Evolutionary conservation across 2,888 invertebrate species (phyloP), one percentile per base, ranked within the genome.

Genomic region (Corythucha ciliata): DNA sequence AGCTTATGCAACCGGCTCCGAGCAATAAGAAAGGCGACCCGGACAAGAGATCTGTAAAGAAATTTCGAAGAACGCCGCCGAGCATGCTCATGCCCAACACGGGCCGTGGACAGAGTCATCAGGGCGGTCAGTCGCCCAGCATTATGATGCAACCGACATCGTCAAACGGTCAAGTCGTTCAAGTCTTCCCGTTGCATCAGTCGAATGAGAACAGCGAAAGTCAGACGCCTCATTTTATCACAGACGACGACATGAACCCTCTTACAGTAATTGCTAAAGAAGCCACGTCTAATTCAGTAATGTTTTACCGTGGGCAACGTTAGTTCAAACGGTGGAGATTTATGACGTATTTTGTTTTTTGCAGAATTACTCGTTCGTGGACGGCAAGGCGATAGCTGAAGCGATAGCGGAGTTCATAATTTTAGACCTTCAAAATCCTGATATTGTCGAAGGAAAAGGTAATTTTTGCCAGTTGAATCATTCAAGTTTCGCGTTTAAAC

Each of bases 371-470:
- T 42, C 57, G 10, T 44, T 57, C 39, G 55, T 55, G 8, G 68
- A 70, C 48, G 66, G 64, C 4, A 70, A 69, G 60, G 63, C 66
- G 10, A 66, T 72, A 2, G 68, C 68, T 0, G 72, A 72, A 55
- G 69, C 70, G 3, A 69, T 72, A 29, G 66, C 70, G 2, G 71
- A 72, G 54, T 71, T 70, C 55, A 64, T 72, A 25, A 67, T 72
- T 37, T 66, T 70, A 59, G 72, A 72, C 53, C 60, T 72, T 10
- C 70, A 71, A 48, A 59, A 68, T 16, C 71, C 72, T 2, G 69
- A 70, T 48, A 65, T 72, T 16, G 72, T 72, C 0, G 70, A 72
- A 54, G 70, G 70, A 4, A 63, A 66, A 58, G 64, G 59, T 57
- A 16, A 50, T 10, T 12, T 14, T 37, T 24, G 36, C 22, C 39